Base-by-base conservation (phyloP, 2,797 vertebrate species). In the Aeoliscus strigatus region DNA sequence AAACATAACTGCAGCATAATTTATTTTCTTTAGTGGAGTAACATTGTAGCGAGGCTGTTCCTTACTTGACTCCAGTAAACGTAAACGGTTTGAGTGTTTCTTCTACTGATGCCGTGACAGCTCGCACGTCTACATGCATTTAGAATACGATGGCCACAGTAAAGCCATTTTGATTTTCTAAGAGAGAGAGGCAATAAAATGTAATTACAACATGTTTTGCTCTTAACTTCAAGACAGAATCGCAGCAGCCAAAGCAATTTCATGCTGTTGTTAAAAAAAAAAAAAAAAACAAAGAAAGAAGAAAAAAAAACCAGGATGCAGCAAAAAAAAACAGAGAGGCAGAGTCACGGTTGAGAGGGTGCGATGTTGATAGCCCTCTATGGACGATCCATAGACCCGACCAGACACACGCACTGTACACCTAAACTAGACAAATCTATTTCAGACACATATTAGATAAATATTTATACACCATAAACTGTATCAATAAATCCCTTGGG, bases 401-500 rank as follows among this genome's bases (percentile, higher is more conserved):
- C 58, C 47, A 58, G 53, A 66, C 61, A 63, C 50, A 57, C n/a
- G 9, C 34, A 38, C 45, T 27, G 51, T 36, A 17, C 2, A 25
- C 81, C 84, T 60, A 75, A 87, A 90, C 58, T 84, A 90, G 91
- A 93, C 61, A 88, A 80, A 89, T 88, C 86, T 90, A 91, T 92
- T 91, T 88, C 89, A 91, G 91, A 92, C 91, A 92, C 87, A 86
- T 91, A 91, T 90, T 89, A 92, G 92, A 94, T 93, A 94, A 92
- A 94, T 94, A 94, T 94, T 92, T 94, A 93, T 94, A 91, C 87
- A 87, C 57, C 86, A 96, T 93, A 92, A 96, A 90, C 89, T 90
- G 81, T 91, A 91, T 94, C 92, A 92, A 95, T 94, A 91, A 88
- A 88, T 86, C 90, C 75, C 70, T 31, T 9, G 43, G 75, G 66